These are phyloP conservation scores for Drosophila aff. DNA, from an alignment of 1,140 invertebrate genomes.

Conservation along the genomic window DNA sequence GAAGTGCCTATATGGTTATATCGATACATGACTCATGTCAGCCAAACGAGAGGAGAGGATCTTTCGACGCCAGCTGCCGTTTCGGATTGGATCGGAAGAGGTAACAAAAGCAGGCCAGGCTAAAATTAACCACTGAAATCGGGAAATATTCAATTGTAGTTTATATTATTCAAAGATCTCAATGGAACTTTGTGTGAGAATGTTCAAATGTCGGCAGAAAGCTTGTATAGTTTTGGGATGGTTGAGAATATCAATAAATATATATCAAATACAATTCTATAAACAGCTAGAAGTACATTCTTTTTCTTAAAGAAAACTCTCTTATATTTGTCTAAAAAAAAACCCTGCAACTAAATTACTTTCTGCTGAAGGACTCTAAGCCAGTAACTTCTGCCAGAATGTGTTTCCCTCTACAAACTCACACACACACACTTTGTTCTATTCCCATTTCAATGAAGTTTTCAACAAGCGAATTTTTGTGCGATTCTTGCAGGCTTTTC, in stretches of 20 bases:
- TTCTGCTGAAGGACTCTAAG: not conserved
- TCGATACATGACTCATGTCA: constrained; percentile 61
- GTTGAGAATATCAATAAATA: not conserved
- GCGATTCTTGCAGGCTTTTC: constrained; percentile 26
- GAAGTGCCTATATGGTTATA: constrained; percentile 44
- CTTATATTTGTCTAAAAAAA: not conserved
- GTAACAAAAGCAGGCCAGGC: constrained; percentile 18
- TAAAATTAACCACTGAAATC: constrained; percentile 40
- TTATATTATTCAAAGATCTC: not conserved
- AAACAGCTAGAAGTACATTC: too few species aligned
- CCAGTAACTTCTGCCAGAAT: not conserved
- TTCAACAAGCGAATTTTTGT: constrained; percentile 25
- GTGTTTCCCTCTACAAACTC: not conserved
- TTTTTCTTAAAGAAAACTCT: not conserved
- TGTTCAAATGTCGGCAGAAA: too few species aligned
- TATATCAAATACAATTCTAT: too few species aligned
- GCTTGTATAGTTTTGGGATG: too few species aligned
- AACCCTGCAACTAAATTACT: not conserved
- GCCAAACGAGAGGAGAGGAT: constrained; percentile 38
- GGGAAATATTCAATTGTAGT: constrained; percentile 11
- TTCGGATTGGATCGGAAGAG: constrained; percentile 1
- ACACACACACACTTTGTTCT: constrained; percentile 31
- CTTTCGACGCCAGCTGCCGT: constrained; percentile 33
- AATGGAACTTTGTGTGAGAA: not conserved
- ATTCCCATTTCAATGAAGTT: constrained; percentile 39